Conservation (phyloP, 2,113 vertebrate species). For the Desmodus rotundus region DNA sequence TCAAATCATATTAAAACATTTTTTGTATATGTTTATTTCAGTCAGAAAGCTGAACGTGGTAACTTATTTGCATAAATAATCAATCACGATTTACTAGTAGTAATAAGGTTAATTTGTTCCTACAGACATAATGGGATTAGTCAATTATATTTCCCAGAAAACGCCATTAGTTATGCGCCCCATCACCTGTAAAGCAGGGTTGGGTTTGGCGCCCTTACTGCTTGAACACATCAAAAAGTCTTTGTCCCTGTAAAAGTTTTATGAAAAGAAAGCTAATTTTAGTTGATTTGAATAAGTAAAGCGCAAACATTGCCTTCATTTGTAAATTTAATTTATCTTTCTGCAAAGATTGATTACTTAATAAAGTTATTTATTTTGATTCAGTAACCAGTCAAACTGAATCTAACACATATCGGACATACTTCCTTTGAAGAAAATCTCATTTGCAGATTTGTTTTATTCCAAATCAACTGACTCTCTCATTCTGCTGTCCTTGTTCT, state of each 20-base stretch:
- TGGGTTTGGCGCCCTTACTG: slow-evolving; percentile 56
- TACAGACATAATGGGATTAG: slow-evolving; percentile 71
- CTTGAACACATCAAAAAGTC: slow-evolving; percentile 56
- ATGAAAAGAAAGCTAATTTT: slow-evolving; percentile 69
- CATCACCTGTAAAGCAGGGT: slow-evolving; percentile 48
- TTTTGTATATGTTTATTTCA: slow-evolving; percentile 73
- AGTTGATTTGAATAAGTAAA: slow-evolving; percentile 68
- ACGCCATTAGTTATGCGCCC: slow-evolving; percentile 57
- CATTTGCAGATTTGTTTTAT: slow-evolving; percentile 68
- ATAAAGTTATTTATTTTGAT: slow-evolving; percentile 73
- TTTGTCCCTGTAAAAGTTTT: slow-evolving; percentile 57
- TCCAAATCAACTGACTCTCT: slow-evolving; percentile 54
- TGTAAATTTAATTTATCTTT: slow-evolving; percentile 71
- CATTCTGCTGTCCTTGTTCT: slow-evolving; percentile 55
- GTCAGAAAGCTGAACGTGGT: slow-evolving; percentile 63
- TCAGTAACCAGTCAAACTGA: slow-evolving; percentile 68
- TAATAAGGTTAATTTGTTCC: slow-evolving; percentile 73
- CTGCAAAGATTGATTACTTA: slow-evolving; percentile 76
- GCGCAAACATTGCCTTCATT: slow-evolving; percentile 55
- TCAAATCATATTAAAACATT: slow-evolving; percentile 64
- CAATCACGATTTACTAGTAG: slow-evolving; percentile 71
- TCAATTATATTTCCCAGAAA: slow-evolving; percentile 63
- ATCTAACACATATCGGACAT: slow-evolving; percentile 53
- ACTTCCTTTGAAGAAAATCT: slow-evolving; percentile 77
- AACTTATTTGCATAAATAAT: slow-evolving; percentile 75